These are phyloP conservation scores for Motacilla alba DNA, from an alignment of 2,113 vertebrate genomes.

Conservation along the genomic window DNA sequence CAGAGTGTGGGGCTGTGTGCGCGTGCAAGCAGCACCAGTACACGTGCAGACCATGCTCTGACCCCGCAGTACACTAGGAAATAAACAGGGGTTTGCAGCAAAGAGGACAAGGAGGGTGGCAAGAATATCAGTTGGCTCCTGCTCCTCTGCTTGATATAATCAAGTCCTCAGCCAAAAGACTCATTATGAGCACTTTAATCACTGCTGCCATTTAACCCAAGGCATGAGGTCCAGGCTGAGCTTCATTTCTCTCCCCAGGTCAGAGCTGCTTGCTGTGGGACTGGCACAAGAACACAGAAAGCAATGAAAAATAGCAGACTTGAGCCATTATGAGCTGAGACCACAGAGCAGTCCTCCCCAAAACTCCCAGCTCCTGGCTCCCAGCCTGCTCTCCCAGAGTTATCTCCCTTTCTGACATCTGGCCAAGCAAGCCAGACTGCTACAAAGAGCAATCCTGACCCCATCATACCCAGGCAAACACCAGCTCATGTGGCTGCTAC, in stretches of 20 bases:
- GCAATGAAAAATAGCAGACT: neutral
- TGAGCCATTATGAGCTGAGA: neutral
- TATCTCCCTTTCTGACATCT: neutral
- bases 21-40: accelerated
- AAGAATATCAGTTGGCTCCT: neutral
- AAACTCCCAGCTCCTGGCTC: neutral
- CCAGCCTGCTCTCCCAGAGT: neutral
- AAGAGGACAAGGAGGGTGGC: neutral
- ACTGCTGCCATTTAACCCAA: neutral
- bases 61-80: neutral
- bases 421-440: neutral
- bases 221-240: neutral
- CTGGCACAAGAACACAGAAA: accelerated
- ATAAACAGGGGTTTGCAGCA: neutral
- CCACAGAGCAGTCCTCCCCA: accelerated
- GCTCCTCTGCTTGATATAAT: neutral
- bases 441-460: neutral
- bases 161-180: neutral
- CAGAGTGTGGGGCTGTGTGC: accelerated
- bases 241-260: neutral
- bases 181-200: neutral
- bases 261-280: neutral
- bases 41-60: accelerated
- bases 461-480: neutral
- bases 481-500: accelerated